These are phyloP conservation scores for Copsychus sechellarum DNA, from an alignment of 2,113 vertebrate species.

Conservation along the genomic window DNA sequence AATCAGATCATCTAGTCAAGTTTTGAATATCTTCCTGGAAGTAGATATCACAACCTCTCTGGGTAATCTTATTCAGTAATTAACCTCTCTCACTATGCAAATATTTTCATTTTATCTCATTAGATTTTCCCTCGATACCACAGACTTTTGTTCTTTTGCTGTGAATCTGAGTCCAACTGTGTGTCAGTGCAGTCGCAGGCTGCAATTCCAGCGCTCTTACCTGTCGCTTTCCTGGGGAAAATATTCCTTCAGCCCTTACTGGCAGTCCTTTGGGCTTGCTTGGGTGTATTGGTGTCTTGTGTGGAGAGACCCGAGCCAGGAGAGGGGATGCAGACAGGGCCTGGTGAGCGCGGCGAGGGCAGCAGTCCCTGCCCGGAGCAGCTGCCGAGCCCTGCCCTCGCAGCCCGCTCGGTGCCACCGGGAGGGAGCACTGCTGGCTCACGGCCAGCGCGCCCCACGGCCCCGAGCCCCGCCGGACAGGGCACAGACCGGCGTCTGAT, in stretches of 20 bases:
- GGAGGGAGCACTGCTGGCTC: slow-evolving; percentile 3
- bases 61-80: background rate
- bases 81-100: background rate
- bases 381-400: background rate
- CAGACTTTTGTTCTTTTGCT: background rate
- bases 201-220: background rate
- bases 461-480: background rate
- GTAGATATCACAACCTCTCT: background rate
- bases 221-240: background rate
- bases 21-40: background rate
- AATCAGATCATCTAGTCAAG: background rate
- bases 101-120: background rate
- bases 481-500: rapidly evolving
- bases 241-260: background rate
- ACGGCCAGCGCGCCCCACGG: rapidly evolving
- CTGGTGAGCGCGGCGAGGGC: rapidly evolving
- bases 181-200: background rate
- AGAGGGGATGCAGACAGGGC: rapidly evolving
- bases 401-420: background rate
- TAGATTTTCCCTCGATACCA: background rate
- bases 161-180: background rate
- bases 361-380: rapidly evolving
- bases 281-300: rapidly evolving
- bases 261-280: background rate
- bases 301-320: background rate